Evolutionary conservation across 2,797 vertebrate genomes (phyloP).

Genomic region (Acanthornis magna): DNA sequence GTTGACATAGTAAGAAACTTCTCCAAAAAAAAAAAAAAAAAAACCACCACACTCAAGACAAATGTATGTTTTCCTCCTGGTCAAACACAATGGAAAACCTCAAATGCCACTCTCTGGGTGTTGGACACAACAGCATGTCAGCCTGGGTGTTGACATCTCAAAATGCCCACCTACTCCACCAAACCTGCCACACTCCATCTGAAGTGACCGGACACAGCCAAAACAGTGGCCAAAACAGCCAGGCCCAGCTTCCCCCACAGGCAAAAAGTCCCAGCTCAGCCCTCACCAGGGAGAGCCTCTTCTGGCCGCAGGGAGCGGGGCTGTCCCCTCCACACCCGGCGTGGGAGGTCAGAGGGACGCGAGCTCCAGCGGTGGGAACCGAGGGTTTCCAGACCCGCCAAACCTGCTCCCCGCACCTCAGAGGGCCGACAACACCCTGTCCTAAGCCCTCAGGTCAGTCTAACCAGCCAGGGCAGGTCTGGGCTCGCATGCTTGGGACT

Average conservation of each 20-base stretch:
- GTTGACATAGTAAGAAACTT: neutral
- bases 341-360: slow-evolving; percentile 27
- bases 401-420: neutral
- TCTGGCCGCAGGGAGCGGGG: accelerated
- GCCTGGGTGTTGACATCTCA: neutral
- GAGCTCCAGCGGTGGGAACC: slow-evolving; percentile 5
- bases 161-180: neutral
- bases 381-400: neutral
- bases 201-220: neutral
- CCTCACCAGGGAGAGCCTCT: neutral
- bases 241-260: accelerated
- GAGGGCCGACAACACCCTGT: slow-evolving; percentile 46
- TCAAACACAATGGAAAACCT: neutral
- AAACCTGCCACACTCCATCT: neutral
- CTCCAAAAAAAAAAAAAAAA: neutral
- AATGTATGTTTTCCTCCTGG: neutral
- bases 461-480: slow-evolving; percentile 10
- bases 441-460: slow-evolving; percentile 37
- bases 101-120: neutral
- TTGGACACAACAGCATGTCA: neutral
- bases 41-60: neutral
- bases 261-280: neutral
- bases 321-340: neutral
- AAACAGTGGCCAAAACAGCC: neutral
- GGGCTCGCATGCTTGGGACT: neutral